Evolutionary conservation across 2,113 vertebrate genomes (phyloP).

Genomic region (Chinchilla lanigera): DNA sequence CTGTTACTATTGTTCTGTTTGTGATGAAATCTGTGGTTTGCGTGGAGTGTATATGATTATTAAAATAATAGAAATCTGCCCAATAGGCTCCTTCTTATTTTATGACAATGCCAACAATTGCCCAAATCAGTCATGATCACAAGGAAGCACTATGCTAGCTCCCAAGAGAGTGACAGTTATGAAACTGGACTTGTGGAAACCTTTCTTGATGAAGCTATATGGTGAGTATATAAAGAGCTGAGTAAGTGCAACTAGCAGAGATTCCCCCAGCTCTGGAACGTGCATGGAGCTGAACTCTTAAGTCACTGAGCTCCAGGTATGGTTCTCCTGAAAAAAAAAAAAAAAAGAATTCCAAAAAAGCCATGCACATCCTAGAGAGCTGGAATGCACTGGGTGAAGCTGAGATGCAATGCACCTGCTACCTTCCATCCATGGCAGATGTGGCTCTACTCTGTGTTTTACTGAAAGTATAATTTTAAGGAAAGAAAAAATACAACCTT

Average conservation of each 20-base stretch:
- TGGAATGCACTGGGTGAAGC: fast-evolving
- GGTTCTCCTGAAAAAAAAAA: not conserved
- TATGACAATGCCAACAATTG: not conserved
- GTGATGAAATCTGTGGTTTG: not conserved
- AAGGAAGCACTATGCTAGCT: not conserved
- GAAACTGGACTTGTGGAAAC: not conserved
- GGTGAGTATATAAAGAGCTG: not conserved
- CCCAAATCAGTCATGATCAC: not conserved
- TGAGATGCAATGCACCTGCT: too few relatives aligned
- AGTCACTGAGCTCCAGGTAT: not conserved
- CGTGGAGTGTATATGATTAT: not conserved
- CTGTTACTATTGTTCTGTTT: not conserved
- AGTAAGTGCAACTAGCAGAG: not conserved
- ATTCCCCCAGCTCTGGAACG: too few relatives aligned
- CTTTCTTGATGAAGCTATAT: not conserved
- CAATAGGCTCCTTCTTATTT: not conserved
- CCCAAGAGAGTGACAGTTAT: not conserved
- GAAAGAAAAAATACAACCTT: not conserved
- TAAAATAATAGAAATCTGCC: not conserved
- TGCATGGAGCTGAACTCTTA: not conserved
- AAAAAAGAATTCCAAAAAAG: not conserved
- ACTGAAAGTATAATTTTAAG: not conserved
- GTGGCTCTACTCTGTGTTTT: not conserved
- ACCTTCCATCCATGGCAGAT: not conserved
- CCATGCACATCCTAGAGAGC: not conserved